phyloP scores from a whole-genome alignment of 2,888 invertebrate genomes.

The Desoria tigrina region DNA sequence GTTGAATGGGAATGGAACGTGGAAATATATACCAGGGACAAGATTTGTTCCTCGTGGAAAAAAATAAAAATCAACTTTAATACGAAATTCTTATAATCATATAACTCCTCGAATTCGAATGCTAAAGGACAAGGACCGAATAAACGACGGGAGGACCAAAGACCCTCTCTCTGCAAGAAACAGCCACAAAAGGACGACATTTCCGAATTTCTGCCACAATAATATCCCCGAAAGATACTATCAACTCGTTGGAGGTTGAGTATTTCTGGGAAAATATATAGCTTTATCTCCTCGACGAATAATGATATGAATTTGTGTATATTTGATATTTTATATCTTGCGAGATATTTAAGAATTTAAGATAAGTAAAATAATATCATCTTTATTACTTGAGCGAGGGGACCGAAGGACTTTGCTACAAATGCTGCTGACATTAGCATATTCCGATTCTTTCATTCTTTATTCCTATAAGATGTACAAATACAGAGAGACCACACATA shows the following conservation, averaged over 20 bases:
- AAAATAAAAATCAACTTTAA: too few relatives aligned
- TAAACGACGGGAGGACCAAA: slow-evolving; percentile 5
- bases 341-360: slow-evolving; percentile 4
- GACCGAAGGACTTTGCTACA: too few relatives aligned
- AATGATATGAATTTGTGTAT: neutral
- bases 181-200: neutral
- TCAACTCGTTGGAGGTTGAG: too few relatives aligned
- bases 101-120: neutral
- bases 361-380: slow-evolving; percentile 10
- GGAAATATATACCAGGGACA: too few relatives aligned
- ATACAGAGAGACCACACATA: slow-evolving; percentile 1
- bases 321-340: neutral
- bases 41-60: too few relatives aligned
- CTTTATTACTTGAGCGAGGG: neutral
- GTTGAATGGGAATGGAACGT: too few relatives aligned
- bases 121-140: slow-evolving; percentile 13
- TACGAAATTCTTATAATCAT: too few relatives aligned
- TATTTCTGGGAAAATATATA: too few relatives aligned
- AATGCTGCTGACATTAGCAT: slow-evolving; percentile 21
- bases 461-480: neutral
- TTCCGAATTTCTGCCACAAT: neutral
- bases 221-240: too few relatives aligned
- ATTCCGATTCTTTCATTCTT: neutral
- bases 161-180: too few relatives aligned
- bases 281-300: neutral